phyloP scores from a whole-genome alignment of 2,888 invertebrate species.

The Sinodicranocentrus sp. region DNA sequence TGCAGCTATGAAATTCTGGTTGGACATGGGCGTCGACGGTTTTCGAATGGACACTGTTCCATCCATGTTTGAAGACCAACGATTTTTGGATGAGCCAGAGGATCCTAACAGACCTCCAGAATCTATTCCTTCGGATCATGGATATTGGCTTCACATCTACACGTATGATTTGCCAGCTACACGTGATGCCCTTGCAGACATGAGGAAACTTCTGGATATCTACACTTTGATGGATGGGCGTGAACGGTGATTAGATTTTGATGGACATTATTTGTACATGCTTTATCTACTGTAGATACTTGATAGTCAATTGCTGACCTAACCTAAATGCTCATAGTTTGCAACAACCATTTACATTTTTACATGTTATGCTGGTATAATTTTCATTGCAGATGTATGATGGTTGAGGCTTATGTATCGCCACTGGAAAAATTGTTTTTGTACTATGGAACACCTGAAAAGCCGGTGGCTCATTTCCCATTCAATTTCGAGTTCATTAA shows the following conservation, averaged over 20 bases:
- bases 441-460: constrained; percentile 77
- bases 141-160: constrained; percentile 83
- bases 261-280: too few species aligned
- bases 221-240: constrained; percentile 80
- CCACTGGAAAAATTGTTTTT: constrained; percentile 72
- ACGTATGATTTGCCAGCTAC: constrained; percentile 84
- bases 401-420: constrained; percentile 76
- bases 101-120: constrained; percentile 61
- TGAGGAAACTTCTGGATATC: constrained; percentile 83
- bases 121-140: constrained; percentile 80
- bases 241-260: constrained; percentile 40
- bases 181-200: constrained; percentile 83
- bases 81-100: constrained; percentile 79
- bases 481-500: constrained; percentile 77
- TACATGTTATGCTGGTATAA: background rate
- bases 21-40: constrained; percentile 89
- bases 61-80: constrained; percentile 79
- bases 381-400: constrained; percentile 69
- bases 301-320: too few species aligned
- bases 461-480: constrained; percentile 77
- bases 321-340: too few species aligned
- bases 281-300: too few species aligned
- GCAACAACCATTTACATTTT: too few species aligned
- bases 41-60: constrained; percentile 87
- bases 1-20: constrained; percentile 84